Percentiles rank a stretch among this genome's conserved stretches.
These are phyloP conservation scores for Tapirus indicus DNA, from an alignment of 2,797 vertebrate species.

Conservation along the genomic window DNA sequence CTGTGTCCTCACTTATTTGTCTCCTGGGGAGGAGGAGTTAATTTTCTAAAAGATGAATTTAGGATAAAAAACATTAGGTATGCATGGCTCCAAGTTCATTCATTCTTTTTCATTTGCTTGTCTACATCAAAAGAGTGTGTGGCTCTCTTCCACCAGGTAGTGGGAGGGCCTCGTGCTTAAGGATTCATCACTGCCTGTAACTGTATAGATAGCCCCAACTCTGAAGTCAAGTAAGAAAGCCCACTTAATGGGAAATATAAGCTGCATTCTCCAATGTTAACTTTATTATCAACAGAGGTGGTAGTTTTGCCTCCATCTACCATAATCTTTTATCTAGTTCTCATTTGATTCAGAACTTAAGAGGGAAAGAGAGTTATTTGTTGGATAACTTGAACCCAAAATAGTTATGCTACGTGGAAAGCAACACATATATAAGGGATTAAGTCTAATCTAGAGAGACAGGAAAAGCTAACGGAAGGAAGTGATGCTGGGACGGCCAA, in stretches of 20 bases:
- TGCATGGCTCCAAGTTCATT: fast-evolving
- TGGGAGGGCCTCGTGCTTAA: not conserved
- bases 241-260: not conserved
- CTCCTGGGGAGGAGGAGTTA: not conserved
- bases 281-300: not conserved
- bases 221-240: not conserved
- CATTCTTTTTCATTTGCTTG: not conserved
- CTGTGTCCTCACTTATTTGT: not conserved
- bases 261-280: not conserved
- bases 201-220: not conserved
- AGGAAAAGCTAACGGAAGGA: not conserved
- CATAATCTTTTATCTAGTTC: not conserved
- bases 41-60: not conserved
- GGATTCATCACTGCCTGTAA: too few relatives aligned
- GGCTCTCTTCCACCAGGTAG: not conserved
- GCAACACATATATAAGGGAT: not conserved
- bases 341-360: slow-evolving; percentile 35
- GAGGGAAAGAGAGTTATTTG: not conserved
- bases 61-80: not conserved
- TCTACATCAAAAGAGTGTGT: not conserved
- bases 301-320: not conserved
- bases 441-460: not conserved
- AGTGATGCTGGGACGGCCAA: not conserved
- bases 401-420: not conserved
- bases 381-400: not conserved